Evolutionary conservation across 2,113 vertebrate genomes (phyloP), one percentile per base, ranked within the genome.

Genomic region (Rhinolophus sinicus): DNA sequence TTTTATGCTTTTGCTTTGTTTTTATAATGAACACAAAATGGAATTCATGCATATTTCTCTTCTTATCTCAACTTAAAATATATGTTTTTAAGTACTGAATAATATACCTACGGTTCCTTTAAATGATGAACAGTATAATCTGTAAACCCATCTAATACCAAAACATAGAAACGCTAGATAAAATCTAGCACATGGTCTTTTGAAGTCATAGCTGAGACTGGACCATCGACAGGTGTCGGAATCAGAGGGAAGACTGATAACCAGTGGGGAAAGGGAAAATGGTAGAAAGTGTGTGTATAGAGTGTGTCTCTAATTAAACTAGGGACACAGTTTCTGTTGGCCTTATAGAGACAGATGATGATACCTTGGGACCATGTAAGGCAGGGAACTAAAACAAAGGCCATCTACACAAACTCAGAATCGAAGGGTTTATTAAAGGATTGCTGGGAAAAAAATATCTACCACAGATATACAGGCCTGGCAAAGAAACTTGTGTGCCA

Each of bases 21-120:
- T 96, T 87, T 77, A 87, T 35, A 90, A 96, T 62, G 93, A 94
- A 94, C 30, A 80, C 8, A 88, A 84, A 82, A 50, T 85, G 3
- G 12, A 84, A 80, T 44, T 67, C 70, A 88, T 93, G n/a, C 5
- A 24, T 24, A 24, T 90, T 65, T 87, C 33, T 85, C 47, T 75
- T 56, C 40, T 52, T 91, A 76, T 19, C 13, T 93, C 18, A 75
- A n/a, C 16, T 56, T 81, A 89, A 95, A 83, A 87, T n/a, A 87
- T n/a, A 72, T 50, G 44, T 75, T 88, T 90, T 52, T 16, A 78
- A 70, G 67, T 50, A n/a, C 6, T 65, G 21, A 87, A 26, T 67
- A 28, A 80, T 52, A 77, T 18, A 24, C 3, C 40, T 80, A 44
- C 1, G 65, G 33, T 76, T 95, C 35, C 86, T 76, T 38, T 75